Base-by-base conservation (phyloP, 2,888 invertebrate species). In the Eristalis arbustorum region DNA sequence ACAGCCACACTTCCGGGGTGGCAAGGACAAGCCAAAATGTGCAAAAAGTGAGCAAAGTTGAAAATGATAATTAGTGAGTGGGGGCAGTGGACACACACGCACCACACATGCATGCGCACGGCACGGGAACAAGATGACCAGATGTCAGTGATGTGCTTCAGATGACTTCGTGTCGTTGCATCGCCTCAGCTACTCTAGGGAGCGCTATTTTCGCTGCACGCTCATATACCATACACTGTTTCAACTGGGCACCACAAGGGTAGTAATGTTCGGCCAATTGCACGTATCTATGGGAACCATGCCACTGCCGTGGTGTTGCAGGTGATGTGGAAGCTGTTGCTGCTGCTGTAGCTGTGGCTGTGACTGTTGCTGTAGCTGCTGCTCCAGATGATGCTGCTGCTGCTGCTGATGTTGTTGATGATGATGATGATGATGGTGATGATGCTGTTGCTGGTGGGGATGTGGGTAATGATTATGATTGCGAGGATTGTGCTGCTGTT, bases 221-320 rank as follows among this genome's bases (percentile, higher is more conserved):
- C 64, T 25, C 69, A 66, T 49, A 59, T 28, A 49, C 67, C 18
- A 59, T 28, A 49, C 67, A 73, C 57, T 23, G 77, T 88, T 91
- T 92, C 92, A 92, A 91, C 92, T 92, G 89, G 92, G 92, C 89
- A 92, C 91, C 89, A 92, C 91, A 80, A 91, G 88, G 67, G 89
- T 91, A 88, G 91, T 89, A 81, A 91, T 91, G 89, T 90, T 91
- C 88, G 91, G 91, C 91, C 90, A 91, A 89, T 89, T 91, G 90
- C 90, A 90, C 82, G 89, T 88, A 81, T 89, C 90, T 66, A 85
- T 79, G 77, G 89, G 88, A 74, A 88, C 25, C 61, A 88, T 74
- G 68, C 77, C 80, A 72, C 77, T 83, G 78, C 49, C 68, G 79
- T 87, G 88, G 34, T 84, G 87, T 11, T 85, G 84, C 37, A 80